Percentiles rank a stretch among this genome's conserved stretches.
These are phyloP conservation scores for Limosa lapponica DNA, from an alignment of 2,797 vertebrate genomes.

Conservation along the genomic window DNA sequence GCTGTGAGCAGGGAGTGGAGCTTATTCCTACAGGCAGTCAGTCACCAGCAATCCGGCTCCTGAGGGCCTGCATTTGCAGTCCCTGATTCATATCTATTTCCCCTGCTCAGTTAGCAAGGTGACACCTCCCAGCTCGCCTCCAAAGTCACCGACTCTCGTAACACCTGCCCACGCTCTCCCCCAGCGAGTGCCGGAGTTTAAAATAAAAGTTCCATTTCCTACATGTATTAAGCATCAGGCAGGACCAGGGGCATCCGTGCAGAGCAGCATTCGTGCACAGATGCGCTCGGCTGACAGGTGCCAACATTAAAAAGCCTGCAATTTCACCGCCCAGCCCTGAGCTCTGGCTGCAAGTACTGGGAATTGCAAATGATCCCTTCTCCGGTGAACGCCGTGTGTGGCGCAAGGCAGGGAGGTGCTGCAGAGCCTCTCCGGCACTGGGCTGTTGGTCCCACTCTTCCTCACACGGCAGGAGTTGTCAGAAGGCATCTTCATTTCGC, in stretches of 20 bases:
- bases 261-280: neutral
- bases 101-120: slow-evolving; percentile 26
- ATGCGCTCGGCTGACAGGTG: slow-evolving; percentile 45
- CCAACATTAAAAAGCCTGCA: neutral
- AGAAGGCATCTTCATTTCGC: slow-evolving; percentile 51
- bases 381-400: neutral
- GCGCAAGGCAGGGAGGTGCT: neutral
- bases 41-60: neutral
- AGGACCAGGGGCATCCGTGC: neutral
- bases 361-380: slow-evolving; percentile 10
- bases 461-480: slow-evolving; percentile 15
- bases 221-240: slow-evolving; percentile 55
- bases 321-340: neutral
- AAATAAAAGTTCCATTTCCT: slow-evolving; percentile 66
- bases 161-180: slow-evolving; percentile 37
- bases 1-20: slow-evolving; percentile 43
- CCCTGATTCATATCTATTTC: slow-evolving; percentile 4
- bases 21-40: slow-evolving; percentile 10
- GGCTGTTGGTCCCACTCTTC: neutral
- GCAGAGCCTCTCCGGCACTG: neutral
- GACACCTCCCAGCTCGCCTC: slow-evolving; percentile 14
- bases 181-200: neutral
- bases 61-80: neutral
- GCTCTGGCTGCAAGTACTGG: neutral
- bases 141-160: slow-evolving; percentile 19